These are phyloP conservation scores for Dermatemys mawii DNA, from an alignment of 2,113 vertebrate species.

Conservation along the genomic window DNA sequence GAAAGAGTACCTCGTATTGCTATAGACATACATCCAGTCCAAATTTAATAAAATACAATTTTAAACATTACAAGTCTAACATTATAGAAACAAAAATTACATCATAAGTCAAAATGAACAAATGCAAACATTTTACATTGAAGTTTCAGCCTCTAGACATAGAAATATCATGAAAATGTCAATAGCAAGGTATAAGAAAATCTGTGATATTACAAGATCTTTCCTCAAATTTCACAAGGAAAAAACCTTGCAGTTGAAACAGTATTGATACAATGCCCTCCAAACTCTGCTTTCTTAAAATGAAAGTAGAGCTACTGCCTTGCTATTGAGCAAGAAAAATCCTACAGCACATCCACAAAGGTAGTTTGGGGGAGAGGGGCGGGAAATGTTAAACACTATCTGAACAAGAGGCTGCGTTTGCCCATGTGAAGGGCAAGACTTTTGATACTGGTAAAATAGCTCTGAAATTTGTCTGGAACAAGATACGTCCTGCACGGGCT, in stretches of 20 bases:
- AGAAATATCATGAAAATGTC: conserved; percentile 79
- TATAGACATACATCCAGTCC: conserved; percentile 88
- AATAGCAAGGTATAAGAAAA: conserved; percentile 83
- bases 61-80: conserved; percentile 88
- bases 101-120: conserved; percentile 83
- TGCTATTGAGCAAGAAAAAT: conserved; percentile 77
- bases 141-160: conserved; percentile 81
- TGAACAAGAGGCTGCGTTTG: not conserved
- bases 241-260: conserved; percentile 73
- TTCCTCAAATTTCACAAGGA: conserved; percentile 75
- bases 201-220: conserved; percentile 70
- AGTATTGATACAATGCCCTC: conserved; percentile 78
- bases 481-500: not conserved
- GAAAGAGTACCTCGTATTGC: conserved; percentile 91
- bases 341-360: conserved; percentile 75
- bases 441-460: not conserved
- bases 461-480: conserved; percentile 6
- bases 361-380: not conserved
- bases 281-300: conserved; percentile 75
- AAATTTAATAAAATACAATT: conserved; percentile 85
- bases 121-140: conserved; percentile 88
- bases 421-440: not conserved
- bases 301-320: conserved; percentile 78
- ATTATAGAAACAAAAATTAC: conserved; percentile 84
- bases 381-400: not conserved